These are phyloP conservation scores for Geococcyx californianus DNA, from an alignment of 2,113 vertebrate genomes.

Conservation along the genomic window DNA sequence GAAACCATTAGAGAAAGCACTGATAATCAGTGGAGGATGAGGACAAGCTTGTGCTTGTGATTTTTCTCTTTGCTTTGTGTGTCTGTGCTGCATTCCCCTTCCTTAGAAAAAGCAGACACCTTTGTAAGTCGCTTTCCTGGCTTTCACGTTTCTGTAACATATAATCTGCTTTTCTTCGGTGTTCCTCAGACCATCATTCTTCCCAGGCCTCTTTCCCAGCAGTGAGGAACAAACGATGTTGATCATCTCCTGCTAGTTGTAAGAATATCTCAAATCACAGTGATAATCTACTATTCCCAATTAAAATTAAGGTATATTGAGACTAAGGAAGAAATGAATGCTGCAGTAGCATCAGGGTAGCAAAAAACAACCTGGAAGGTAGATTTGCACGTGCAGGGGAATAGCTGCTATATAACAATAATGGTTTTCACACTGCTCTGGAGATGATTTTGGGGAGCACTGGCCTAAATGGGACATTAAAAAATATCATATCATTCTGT, in stretches of 20 bases:
- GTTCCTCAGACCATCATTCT: neutral
- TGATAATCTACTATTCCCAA: neutral
- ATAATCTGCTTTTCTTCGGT: neutral
- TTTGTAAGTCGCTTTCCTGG: neutral
- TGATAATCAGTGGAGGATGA: neutral
- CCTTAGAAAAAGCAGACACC: neutral
- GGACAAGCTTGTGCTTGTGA: neutral
- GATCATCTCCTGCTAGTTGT: slow-evolving; percentile 3
- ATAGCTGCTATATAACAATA: neutral
- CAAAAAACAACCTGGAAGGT: neutral
- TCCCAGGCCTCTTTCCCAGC: neutral
- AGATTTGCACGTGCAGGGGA: neutral
- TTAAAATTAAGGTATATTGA: slow-evolving; percentile 38
- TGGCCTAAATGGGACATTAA: neutral
- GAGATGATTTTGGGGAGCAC: slow-evolving; percentile 8
- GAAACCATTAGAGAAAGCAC: neutral
- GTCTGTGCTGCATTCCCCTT: neutral
- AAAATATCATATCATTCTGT: neutral
- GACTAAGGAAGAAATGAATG: neutral
- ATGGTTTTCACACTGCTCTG: neutral
- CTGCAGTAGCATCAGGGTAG: neutral
- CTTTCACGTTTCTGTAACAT: neutral
- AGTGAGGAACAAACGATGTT: neutral
- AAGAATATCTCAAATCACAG: slow-evolving; percentile 9
- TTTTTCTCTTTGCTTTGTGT: neutral